Base-by-base conservation (phyloP, 2,113 vertebrate genomes). In the Oncorhynchus clarkii region DNA sequence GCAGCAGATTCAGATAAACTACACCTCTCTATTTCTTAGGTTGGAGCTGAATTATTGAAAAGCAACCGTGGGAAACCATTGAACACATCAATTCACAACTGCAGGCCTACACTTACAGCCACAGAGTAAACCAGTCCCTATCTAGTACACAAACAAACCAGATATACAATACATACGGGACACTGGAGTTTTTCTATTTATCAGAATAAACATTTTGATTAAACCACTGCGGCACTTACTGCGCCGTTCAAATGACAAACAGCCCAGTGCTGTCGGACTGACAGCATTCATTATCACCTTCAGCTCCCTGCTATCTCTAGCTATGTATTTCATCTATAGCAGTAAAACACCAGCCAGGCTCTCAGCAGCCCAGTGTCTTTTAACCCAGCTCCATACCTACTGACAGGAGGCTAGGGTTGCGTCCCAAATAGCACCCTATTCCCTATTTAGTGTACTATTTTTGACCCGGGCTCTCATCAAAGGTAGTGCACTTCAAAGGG, bases 21-120 rank as follows among this genome's bases (percentile, higher is more conserved):
- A 76, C 81, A 83, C 82, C 84, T 81, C 83, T 78, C 74, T 45
- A 68, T 77, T 62, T 86, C 76, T 85, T 79, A 80, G 68, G 85
- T 88, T 82, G 77, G 59, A 39, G 76, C 11, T 86, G 75, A 89
- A 86, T 84, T 78, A 86, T 83, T 86, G 67, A 90, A 80, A 69
- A 75, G 68, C 16, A 73, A 70, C 67, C 31, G 76, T 20, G 54
- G 14, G 20, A 57, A 83, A 81, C 67, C 84, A 69, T 73, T 81
- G 62, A 81, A 77, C 80, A 74, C 73, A 81, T 77, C 75, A n/a
- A 84, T 80, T 85, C 54, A 84, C 78, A 82, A 9, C 9, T 24
- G 70, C 22, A 65, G 45, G 16, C 69, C 72, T 74, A 54, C 14
- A 72, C 31, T 5, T 39, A 67, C 29, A 57, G 68, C 39, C 71